A percentile compares a stretch with the other conserved stretches of the same genome.
Evolutionary conservation across 1,140 invertebrate species (phyloP).

Genomic region (Drosophila carrolli): DNA sequence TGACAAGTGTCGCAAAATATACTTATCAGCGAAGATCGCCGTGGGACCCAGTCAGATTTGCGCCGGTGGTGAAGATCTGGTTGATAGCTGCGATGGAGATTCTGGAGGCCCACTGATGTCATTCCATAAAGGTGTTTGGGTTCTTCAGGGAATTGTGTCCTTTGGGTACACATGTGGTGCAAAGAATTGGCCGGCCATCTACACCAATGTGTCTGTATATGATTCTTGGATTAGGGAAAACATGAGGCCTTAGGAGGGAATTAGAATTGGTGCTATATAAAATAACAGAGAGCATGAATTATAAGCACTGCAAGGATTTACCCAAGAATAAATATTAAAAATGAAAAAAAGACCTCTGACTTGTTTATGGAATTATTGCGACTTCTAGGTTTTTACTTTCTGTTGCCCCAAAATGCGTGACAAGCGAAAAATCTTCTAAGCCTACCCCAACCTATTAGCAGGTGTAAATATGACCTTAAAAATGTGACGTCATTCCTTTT

Average conservation of each 20-base stretch:
- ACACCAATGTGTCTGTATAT: constrained; percentile 85
- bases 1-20: constrained; percentile 23
- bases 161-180: constrained; percentile 85
- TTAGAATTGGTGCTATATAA: too few relatives aligned
- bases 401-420: too few relatives aligned
- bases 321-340: neutral
- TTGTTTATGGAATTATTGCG: too few relatives aligned
- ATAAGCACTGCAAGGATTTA: too few relatives aligned
- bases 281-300: too few relatives aligned
- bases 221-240: constrained; percentile 84
- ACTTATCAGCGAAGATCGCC: constrained; percentile 35
- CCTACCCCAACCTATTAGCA: neutral
- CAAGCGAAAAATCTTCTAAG: too few relatives aligned
- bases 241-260: neutral
- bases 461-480: too few relatives aligned
- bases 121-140: constrained; percentile 83
- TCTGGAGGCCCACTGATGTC: constrained; percentile 89
- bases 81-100: constrained; percentile 88
- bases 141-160: constrained; percentile 86
- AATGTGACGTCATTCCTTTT: too few relatives aligned
- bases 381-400: too few relatives aligned
- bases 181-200: constrained; percentile 85
- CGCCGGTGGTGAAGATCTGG: constrained; percentile 84
- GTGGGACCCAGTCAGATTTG: constrained; percentile 85
- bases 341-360: constrained; percentile 30